Evolutionary conservation across 2,113 vertebrate species (phyloP).

Genomic region (Triplophysa siluroides): DNA sequence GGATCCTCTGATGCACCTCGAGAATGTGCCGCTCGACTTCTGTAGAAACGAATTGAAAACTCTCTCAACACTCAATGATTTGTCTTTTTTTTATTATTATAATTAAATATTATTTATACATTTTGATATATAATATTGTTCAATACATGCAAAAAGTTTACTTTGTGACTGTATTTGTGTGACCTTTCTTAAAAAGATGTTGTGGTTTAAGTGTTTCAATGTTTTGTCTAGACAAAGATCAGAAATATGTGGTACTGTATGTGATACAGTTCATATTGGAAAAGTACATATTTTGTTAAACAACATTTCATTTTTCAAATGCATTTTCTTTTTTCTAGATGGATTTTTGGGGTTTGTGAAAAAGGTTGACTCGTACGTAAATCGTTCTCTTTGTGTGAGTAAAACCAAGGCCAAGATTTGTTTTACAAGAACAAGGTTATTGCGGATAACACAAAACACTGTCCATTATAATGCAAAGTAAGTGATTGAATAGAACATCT

Average conservation of each 20-base stretch:
- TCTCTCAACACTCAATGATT: too few species aligned
- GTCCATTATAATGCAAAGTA: not conserved
- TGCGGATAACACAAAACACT: not conserved
- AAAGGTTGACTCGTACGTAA: not conserved
- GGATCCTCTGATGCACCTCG: too few species aligned
- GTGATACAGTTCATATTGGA: not conserved
- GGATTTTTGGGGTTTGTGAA: not conserved
- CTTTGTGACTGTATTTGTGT: too few species aligned
- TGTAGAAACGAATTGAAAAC: too few species aligned
- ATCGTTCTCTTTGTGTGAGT: not conserved
- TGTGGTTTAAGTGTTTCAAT: not conserved
- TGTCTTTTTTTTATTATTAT: too few species aligned
- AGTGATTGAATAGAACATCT: not conserved
- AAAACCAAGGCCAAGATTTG: too few species aligned
- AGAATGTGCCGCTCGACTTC: too few species aligned
- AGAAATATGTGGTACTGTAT: not conserved
- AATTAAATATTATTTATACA: too few species aligned
- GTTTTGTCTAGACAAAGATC: not conserved
- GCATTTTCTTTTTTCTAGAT: not conserved
- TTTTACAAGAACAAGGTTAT: not conserved
- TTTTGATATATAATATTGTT: too few species aligned
- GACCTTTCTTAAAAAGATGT: not conserved
- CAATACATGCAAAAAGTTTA: too few species aligned
- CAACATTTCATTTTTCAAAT: not conserved
- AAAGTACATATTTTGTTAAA: not conserved